A percentile compares a stretch with the other conserved stretches of the same genome.
Conservation (phyloP, 2,797 vertebrate species). For the Salarias fasciatus region DNA sequence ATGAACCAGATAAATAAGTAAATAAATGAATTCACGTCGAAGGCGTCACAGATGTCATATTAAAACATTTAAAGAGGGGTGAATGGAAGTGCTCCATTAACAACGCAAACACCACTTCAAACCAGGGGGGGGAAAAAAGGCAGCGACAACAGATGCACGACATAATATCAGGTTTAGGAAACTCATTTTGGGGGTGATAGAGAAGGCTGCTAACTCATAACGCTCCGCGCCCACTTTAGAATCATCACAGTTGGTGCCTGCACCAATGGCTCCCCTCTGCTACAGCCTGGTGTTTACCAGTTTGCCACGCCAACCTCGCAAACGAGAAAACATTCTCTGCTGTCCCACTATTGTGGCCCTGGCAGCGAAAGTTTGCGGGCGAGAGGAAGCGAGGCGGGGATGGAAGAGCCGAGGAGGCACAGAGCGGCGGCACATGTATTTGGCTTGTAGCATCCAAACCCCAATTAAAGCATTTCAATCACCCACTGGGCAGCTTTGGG, state of each 20-base stretch:
- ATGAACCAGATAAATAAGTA: constrained; percentile 27
- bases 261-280: constrained; percentile 49
- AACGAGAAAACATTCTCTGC: constrained; percentile 49
- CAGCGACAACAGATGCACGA: constrained; percentile 62
- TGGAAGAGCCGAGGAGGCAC: constrained; percentile 44
- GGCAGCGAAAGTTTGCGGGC: constrained; percentile 50
- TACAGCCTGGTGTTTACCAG: constrained; percentile 57
- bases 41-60: constrained; percentile 64
- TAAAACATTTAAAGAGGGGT: constrained; percentile 62
- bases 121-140: constrained; percentile 15
- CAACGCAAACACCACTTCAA: constrained; percentile 57
- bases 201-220: constrained; percentile 46
- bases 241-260: constrained; percentile 51
- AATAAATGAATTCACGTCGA: constrained; percentile 25
- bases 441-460: constrained; percentile 54
- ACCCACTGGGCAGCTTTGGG: constrained; percentile 46
- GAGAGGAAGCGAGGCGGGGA: constrained; percentile 20
- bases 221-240: constrained; percentile 45
- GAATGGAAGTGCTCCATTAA: constrained; percentile 53
- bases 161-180: constrained; percentile 66
- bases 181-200: constrained; percentile 57
- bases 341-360: constrained; percentile 33
- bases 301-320: constrained; percentile 44
- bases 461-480: constrained; percentile 69
- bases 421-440: constrained; percentile 52